phyloP scores from a whole-genome alignment of 1,140 invertebrate species.

The Metaphire vulgaris region DNA sequence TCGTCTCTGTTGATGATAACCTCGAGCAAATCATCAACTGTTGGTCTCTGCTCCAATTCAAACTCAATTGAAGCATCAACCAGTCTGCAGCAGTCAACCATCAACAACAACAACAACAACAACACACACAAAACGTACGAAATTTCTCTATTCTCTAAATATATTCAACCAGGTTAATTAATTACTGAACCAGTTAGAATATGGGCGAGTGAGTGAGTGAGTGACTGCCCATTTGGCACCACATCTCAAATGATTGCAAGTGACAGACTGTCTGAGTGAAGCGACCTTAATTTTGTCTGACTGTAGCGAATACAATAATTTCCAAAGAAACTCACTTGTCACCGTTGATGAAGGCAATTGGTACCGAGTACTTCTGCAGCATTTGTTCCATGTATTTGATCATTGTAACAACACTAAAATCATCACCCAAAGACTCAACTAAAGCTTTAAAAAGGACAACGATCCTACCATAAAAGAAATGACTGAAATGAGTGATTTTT shows the following conservation, averaged over 20 bases:
- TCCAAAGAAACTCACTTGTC: slow-evolving; percentile 47
- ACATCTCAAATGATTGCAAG: no score
- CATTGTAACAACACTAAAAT: slow-evolving; percentile 47
- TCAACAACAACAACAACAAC: slow-evolving; percentile 6
- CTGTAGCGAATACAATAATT: no score
- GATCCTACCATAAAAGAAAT: no score
- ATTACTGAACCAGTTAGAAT: no score
- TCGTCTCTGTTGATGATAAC: slow-evolving; percentile 49
- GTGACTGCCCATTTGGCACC: no score
- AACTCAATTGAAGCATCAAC: slow-evolving; percentile 48
- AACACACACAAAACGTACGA: background rate
- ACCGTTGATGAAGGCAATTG: slow-evolving; percentile 51
- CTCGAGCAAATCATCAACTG: slow-evolving; percentile 40
- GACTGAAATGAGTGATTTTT: no score
- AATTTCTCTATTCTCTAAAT: no score
- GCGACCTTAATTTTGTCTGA: no score
- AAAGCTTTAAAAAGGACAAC: background rate
- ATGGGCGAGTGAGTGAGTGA: no score
- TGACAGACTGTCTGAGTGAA: no score
- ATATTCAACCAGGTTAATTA: no score
- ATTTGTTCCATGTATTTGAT: slow-evolving; percentile 44
- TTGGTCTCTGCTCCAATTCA: slow-evolving; percentile 46
- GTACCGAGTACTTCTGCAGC: slow-evolving; percentile 42
- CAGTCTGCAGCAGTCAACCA: slow-evolving; percentile 38
- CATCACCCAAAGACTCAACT: background rate